Evolutionary conservation across 2,113 vertebrate species (phyloP).

Genomic region (Ifrita kowaldi): DNA sequence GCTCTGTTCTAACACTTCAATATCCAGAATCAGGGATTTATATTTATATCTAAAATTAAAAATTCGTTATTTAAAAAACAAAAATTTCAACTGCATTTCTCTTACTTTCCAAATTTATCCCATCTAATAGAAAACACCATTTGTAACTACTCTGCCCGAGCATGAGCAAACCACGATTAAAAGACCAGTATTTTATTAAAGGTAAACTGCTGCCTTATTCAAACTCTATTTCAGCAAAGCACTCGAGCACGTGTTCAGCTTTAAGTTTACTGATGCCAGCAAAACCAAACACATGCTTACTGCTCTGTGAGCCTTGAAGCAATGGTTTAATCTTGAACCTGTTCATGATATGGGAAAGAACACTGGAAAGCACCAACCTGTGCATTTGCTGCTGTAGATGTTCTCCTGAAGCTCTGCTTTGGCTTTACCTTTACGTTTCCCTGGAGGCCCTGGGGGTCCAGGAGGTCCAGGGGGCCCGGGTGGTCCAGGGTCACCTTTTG

Average conservation of each 20-base stretch:
- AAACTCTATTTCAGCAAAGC: neutral
- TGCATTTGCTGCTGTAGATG: slow-evolving; percentile 28
- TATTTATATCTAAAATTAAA: neutral
- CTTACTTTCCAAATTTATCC: neutral
- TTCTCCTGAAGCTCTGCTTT: slow-evolving; percentile 69
- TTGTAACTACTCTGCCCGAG: neutral
- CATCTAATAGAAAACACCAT: neutral
- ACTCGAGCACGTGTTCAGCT: neutral
- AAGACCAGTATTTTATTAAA: neutral
- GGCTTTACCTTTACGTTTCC: slow-evolving; percentile 75
- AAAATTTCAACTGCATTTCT: neutral
- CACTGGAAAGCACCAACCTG: slow-evolving; percentile 36
- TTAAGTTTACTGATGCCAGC: neutral
- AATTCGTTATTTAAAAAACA: neutral
- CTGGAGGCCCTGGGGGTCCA: slow-evolving; percentile 71
- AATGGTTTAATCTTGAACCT: neutral
- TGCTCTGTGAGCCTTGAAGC: neutral
- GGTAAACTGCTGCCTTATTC: neutral
- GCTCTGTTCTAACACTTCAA: neutral
- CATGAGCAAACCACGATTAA: neutral
- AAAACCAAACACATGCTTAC: neutral
- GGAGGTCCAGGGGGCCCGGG: slow-evolving; percentile 71
- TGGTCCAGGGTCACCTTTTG: slow-evolving; percentile 74
- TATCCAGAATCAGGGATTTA: neutral
- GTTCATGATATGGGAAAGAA: neutral